Evolutionary conservation across 2,113 vertebrate genomes (phyloP), one percentile per base, ranked within the genome.

Genomic region (Thoracochromis brauschi): DNA sequence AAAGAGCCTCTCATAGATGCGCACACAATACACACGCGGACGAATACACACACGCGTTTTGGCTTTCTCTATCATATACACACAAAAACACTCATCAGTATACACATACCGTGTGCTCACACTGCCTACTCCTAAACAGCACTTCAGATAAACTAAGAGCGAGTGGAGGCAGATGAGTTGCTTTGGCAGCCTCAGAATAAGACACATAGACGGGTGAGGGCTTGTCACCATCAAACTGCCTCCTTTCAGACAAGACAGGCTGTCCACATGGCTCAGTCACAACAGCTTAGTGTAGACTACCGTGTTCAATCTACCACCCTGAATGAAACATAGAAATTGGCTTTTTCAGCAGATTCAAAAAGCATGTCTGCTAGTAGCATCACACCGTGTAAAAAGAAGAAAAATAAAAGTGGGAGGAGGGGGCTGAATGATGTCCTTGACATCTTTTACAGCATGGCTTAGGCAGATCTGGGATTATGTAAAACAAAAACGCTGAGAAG

Each of bases 91-190:
- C 68, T 55, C 47, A 63, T 47, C 40, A 40, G 38, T 12, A 49
- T 83, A 80, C 40, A 82, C 82, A 81, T 57, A 68, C n/a, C 12
- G 7, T 68, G 40, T 35, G 71, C 85, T 83, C 47, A 16, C 85
- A 29, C 58, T 89, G 85, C 87, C 78, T 90, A 81, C 63, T 80
- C 51, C 90, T 93, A 93, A 93, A 94, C 93, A 92, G 88, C 84
- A 86, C 88, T 88, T 90, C 90, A 93, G 94, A 95, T 88, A 94
- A 93, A 91, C 92, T 88, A 91, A 89, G 90, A 87, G 85, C 83
- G 86, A 92, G 89, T 86, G 93, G 89, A 92, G 90, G 93, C 91
- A 94, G 93, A 91, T 91, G 93, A 94, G 93, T 87, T 90, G 92
- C 92, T 91, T 93, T 93, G 91, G 91, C 91, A 95, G 87, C 63